Conservation (phyloP, 2,888 invertebrate species). For the Eupithecia subfuscata region DNA sequence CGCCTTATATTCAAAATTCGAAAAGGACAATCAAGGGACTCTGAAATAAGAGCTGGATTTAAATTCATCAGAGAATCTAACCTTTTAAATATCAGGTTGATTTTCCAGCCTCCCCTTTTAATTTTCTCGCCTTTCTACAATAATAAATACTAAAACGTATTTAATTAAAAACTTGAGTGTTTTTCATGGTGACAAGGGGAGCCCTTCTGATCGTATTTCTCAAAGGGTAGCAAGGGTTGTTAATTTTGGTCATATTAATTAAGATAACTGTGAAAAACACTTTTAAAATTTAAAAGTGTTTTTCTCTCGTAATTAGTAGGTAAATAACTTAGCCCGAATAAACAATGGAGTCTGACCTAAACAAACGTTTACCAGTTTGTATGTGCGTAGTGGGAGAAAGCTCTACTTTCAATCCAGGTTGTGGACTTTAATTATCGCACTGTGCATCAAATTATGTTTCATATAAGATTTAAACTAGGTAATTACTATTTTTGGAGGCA, state of each 20-base stretch:
- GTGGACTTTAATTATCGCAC: neutral
- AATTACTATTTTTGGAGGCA: neutral
- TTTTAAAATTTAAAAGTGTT: too few relatives aligned
- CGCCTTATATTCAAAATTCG: neutral
- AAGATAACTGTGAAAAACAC: slow-evolving; percentile 40
- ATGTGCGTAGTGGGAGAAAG: neutral
- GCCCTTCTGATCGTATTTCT: slow-evolving; percentile 47
- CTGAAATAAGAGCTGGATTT: slow-evolving; percentile 4
- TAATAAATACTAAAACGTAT: slow-evolving; percentile 57
- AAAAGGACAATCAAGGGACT: neutral
- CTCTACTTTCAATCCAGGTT: neutral
- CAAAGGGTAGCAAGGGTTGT: slow-evolving; percentile 36
- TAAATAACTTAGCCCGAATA: slow-evolving; percentile 64
- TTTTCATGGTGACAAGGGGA: slow-evolving; percentile 49
- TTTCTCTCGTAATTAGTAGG: slow-evolving; percentile 24
- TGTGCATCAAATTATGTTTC: neutral
- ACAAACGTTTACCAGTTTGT: slow-evolving; percentile 2
- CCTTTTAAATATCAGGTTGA: slow-evolving; percentile 55
- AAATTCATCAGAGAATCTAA: neutral
- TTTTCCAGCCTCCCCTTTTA: slow-evolving; percentile 49
- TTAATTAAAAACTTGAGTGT: slow-evolving; percentile 57
- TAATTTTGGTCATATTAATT: slow-evolving; percentile 43
- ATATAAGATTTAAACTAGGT: neutral
- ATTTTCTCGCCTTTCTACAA: slow-evolving; percentile 53
- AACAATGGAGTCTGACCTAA: slow-evolving; percentile 49